Percentiles rank a stretch among this genome's conserved stretches.
These are phyloP conservation scores for Pseudanteris insignis DNA, from an alignment of 2,888 invertebrate genomes.

Conservation along the genomic window DNA sequence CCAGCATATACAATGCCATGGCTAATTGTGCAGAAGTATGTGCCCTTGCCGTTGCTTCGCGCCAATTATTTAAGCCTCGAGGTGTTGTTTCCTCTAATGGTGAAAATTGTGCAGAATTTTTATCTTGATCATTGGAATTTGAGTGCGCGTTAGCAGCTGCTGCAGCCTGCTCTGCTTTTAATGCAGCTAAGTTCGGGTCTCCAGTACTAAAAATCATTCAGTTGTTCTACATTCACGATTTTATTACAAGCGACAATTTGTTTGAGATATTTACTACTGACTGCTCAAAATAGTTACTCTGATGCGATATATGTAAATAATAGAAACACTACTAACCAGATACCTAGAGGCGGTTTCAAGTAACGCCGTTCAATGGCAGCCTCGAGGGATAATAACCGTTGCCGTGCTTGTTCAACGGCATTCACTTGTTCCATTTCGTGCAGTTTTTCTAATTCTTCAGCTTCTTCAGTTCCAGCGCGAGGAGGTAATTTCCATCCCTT, in stretches of 20 bases:
- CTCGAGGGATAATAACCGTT: conserved; percentile 84
- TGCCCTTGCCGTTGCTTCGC: conserved; percentile 85
- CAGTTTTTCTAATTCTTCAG: conserved; percentile 67
- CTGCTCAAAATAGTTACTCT: background rate
- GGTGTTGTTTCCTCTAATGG: conserved; percentile 72
- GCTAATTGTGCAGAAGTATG: conserved; percentile 90
- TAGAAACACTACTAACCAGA: conserved; percentile 69
- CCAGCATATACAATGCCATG: conserved; percentile 86
- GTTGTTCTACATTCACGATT: background rate
- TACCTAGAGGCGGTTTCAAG: conserved; percentile 89
- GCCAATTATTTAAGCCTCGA: conserved; percentile 86
- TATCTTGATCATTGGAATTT: conserved; percentile 61
- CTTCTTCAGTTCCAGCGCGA: conserved; percentile 70
- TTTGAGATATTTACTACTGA: background rate
- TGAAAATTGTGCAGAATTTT: conserved; percentile 57
- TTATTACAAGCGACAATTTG: no score
- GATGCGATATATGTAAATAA: no score
- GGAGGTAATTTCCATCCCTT: conserved; percentile 86
- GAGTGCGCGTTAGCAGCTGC: conserved; percentile 60
- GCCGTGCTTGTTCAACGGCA: conserved; percentile 73
- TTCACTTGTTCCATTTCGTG: conserved; percentile 64
- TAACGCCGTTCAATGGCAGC: conserved; percentile 92
- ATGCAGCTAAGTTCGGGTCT: conserved; percentile 73
- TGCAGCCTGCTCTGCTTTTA: conserved; percentile 67
- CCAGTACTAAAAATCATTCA: conserved; percentile 70